Conservation (phyloP, 2,113 vertebrate species). For the Corythoichthys intestinalis region DNA sequence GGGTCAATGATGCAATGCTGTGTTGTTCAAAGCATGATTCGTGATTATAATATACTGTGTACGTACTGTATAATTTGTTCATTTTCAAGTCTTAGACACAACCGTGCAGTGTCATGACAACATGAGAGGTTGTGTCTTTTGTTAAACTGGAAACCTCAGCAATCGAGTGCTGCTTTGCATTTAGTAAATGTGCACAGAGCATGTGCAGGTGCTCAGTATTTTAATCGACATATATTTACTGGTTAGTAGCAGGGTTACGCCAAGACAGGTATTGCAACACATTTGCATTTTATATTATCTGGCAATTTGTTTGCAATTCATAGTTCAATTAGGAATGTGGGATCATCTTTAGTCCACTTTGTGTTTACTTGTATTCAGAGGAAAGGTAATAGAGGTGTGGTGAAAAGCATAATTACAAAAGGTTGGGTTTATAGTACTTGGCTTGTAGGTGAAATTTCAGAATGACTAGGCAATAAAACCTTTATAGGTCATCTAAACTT, state of each 20-base stretch:
- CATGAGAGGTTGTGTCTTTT: background rate
- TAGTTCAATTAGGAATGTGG: background rate
- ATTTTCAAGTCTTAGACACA: background rate
- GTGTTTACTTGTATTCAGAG: background rate
- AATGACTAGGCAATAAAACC: background rate
- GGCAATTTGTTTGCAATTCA: background rate
- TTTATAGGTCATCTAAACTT: background rate
- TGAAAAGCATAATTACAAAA: background rate
- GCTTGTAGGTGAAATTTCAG: background rate
- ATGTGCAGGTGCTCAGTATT: background rate
- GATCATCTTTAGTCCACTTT: background rate
- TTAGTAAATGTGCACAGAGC: background rate
- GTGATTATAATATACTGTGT: background rate
- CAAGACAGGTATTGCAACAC: background rate
- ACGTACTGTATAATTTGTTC: background rate
- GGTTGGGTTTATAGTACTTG: background rate
- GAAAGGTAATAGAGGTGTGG: background rate
- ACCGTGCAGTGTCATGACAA: background rate
- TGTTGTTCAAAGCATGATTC: constrained; percentile 6
- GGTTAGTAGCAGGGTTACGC: background rate
- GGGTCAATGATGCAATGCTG: constrained; percentile 49
- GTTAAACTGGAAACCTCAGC: background rate
- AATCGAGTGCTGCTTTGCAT: background rate
- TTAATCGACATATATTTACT: background rate
- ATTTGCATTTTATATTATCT: background rate